phyloP scores from a whole-genome alignment of 30 jellyfish, hydroid and myxozoan genomes.

The Aurelia aurita region DNA sequence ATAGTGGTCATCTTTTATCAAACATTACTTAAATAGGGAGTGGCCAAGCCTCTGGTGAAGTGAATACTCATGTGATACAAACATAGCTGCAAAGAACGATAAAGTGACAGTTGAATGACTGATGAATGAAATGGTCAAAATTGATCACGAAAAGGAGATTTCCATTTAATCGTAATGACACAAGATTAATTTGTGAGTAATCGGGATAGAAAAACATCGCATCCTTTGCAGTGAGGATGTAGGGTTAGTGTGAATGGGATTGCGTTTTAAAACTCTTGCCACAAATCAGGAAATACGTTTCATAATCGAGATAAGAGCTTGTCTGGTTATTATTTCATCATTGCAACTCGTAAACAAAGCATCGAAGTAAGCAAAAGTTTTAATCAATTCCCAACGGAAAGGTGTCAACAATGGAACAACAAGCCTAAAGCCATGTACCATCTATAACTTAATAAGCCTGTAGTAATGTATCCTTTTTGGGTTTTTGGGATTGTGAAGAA shows the following conservation, averaged over 20 bases:
- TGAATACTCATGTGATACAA: not conserved
- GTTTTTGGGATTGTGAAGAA: too few species aligned
- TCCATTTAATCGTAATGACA: constrained; percentile 41
- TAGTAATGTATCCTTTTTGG: too few species aligned
- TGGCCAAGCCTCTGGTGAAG: too few species aligned
- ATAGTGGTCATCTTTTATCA: too few species aligned
- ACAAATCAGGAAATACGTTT: constrained; percentile 70
- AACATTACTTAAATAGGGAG: too few species aligned
- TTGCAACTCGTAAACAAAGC: constrained; percentile 44
- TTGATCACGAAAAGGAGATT: constrained; percentile 12
- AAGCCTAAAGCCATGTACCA: too few species aligned
- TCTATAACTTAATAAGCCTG: too few species aligned
- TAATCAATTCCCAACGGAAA: constrained; percentile 28
- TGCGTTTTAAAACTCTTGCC: constrained; percentile 34
- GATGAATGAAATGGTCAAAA: not conserved
- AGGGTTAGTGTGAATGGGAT: constrained; percentile 67
- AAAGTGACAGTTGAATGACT: not conserved
- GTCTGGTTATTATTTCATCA: constrained; percentile 57
- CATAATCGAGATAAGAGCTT: constrained; percentile 52
- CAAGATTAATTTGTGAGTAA: constrained; percentile 50
- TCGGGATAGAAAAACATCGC: constrained; percentile 70
- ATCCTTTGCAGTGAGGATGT: constrained; percentile 65
- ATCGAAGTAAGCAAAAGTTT: constrained; percentile 6
- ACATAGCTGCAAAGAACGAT: not conserved
- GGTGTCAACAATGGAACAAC: constrained; percentile 10